Evolutionary conservation across 2,797 vertebrate genomes (phyloP).

Genomic region (Aldrovandia affinis): DNA sequence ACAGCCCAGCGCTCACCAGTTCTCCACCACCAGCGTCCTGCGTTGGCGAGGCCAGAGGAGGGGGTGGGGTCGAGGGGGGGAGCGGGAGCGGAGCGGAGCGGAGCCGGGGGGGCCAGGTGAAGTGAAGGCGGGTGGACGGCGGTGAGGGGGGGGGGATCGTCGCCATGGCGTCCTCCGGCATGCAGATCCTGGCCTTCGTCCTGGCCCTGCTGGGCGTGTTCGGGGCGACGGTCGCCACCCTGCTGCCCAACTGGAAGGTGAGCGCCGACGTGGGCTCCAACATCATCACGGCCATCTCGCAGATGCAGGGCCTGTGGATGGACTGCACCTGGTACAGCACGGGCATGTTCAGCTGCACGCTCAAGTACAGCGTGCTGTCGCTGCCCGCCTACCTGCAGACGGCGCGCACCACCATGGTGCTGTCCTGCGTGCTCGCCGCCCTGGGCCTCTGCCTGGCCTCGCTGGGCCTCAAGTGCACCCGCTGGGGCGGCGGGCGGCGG

Average conservation of each 20-base stretch:
- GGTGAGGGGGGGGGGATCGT: conserved; percentile 30
- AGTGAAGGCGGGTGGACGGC: background rate
- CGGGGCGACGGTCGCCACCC: conserved; percentile 81
- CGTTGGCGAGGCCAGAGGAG: conserved; percentile 2
- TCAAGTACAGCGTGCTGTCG: conserved; percentile 82
- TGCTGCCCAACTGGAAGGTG: conserved; percentile 94
- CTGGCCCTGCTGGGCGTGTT: conserved; percentile 83
- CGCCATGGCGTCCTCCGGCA: conserved; percentile 78
- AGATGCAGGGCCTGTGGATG: conserved; percentile 95
- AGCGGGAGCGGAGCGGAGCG: conserved; percentile 20
- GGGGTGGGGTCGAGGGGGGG: conserved; percentile 43
- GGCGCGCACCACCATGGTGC: conserved; percentile 85
- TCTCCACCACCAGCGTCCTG: conserved; percentile 61
- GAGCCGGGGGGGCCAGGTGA: background rate
- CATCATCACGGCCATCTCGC: conserved; percentile 82
- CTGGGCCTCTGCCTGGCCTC: conserved; percentile 83
- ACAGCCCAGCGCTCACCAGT: conserved; percentile 70
- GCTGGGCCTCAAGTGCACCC: conserved; percentile 89
- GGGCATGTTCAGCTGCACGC: conserved; percentile 89
- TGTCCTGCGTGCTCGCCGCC: conserved; percentile 80
- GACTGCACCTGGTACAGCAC: conserved; percentile 95
- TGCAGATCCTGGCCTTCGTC: conserved; percentile 90
- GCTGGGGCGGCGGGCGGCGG: conserved; percentile 77
- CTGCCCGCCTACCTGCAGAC: conserved; percentile 84
- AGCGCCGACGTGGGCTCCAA: conserved; percentile 76